These are phyloP conservation scores for Harpegnathos saltator DNA, from an alignment of 1,140 invertebrate genomes.

Conservation along the genomic window DNA sequence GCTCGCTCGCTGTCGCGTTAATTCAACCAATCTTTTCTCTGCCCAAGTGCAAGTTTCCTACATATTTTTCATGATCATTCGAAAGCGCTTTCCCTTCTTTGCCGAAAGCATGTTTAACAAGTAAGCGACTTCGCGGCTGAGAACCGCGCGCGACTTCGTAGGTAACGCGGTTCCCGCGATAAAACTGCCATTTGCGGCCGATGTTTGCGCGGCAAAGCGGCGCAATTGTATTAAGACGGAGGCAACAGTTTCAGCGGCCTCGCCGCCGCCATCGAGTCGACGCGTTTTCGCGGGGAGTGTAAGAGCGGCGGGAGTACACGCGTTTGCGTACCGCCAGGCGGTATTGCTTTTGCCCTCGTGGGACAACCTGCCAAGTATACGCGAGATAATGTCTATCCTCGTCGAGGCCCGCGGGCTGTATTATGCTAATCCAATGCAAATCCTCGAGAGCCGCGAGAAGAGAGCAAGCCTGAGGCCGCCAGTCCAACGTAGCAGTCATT, in stretches of 20 bases:
- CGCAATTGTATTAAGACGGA: slow-evolving; percentile 29
- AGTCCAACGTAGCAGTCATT: slow-evolving; percentile 54
- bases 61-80: background rate
- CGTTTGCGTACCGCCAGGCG: slow-evolving; percentile 12
- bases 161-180: background rate
- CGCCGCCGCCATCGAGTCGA: background rate
- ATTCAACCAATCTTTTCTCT: too few relatives aligned
- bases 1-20: too few relatives aligned
- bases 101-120: background rate
- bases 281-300: background rate
- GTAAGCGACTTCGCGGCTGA: too few relatives aligned
- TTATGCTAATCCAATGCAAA: slow-evolving; percentile 81
- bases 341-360: slow-evolving; percentile 42
- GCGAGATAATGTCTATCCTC: slow-evolving; percentile 63
- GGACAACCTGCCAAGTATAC: slow-evolving; percentile 47
- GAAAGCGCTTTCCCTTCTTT: background rate
- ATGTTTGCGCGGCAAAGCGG: background rate
- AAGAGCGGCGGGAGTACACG: slow-evolving; percentile 1
- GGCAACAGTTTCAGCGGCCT: slow-evolving; percentile 30
- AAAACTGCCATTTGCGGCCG: background rate
- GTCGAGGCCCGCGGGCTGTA: slow-evolving; percentile 61
- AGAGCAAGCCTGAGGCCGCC: slow-evolving; percentile 41
- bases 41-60: too few relatives aligned
- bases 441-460: slow-evolving; percentile 68
- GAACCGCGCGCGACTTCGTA: too few relatives aligned